These are phyloP conservation scores for Holacanthus passer DNA, from an alignment of 2,113 vertebrate species.

Conservation along the genomic window DNA sequence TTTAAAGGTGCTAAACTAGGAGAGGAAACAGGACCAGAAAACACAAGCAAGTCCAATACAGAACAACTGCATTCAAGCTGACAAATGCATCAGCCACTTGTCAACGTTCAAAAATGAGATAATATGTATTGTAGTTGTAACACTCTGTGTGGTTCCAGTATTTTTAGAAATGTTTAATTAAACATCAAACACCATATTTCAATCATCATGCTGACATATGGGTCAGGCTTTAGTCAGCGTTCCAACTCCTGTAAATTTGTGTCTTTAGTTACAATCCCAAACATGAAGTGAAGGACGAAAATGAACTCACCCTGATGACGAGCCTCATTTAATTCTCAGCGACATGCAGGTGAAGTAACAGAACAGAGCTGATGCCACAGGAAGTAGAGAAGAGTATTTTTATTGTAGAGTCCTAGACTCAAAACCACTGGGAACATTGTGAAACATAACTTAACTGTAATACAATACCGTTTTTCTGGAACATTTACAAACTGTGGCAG, in stretches of 20 bases:
- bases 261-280: not conserved
- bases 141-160: too few species aligned
- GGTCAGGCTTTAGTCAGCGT: too few species aligned
- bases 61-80: too few species aligned
- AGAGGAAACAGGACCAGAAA: too few species aligned
- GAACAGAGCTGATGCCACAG: not conserved
- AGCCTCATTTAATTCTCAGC: not conserved
- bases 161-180: too few species aligned
- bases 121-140: too few species aligned
- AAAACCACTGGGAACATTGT: not conserved
- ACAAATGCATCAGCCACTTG: too few species aligned
- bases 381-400: conserved; percentile 30
- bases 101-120: too few species aligned
- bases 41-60: too few species aligned
- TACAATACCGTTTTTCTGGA: conserved; percentile 47
- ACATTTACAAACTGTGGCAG: conserved; percentile 21
- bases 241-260: too few species aligned
- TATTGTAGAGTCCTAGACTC: conserved; percentile 35
- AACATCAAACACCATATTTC: too few species aligned
- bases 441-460: conserved; percentile 28
- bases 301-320: not conserved
- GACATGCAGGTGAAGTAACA: not conserved
- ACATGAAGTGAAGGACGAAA: not conserved
- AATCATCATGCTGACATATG: too few species aligned
- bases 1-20: not conserved